phyloP scores from a whole-genome alignment of 2,113 vertebrate genomes.

The Burhinus oedicnemus region DNA sequence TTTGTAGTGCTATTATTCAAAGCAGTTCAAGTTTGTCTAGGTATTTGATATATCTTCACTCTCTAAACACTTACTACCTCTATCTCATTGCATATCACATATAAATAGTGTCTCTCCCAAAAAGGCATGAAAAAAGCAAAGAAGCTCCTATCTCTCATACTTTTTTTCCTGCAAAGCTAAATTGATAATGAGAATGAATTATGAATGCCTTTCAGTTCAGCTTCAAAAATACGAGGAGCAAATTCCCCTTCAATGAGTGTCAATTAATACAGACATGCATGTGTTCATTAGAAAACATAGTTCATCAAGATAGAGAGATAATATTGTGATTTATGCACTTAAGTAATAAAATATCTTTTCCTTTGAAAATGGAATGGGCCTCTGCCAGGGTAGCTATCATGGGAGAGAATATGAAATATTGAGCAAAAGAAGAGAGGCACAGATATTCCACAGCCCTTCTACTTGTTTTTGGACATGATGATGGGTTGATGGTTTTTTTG shows the following conservation, averaged over 20 bases:
- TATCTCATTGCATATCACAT: neutral
- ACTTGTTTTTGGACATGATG: neutral
- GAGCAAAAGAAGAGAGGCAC: neutral
- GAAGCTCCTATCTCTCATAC: neutral
- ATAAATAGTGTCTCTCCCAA: neutral
- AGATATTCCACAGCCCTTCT: neutral
- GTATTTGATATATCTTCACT: neutral
- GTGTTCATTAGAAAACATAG: conserved; percentile 7
- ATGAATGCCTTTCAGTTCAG: conserved; percentile 57
- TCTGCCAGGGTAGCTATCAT: neutral
- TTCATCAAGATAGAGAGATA: conserved; percentile 12
- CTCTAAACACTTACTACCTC: neutral
- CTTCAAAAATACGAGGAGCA: conserved; percentile 3
- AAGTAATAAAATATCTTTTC: neutral
- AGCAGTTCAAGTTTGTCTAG: neutral
- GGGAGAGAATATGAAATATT: neutral
- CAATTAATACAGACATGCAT: neutral
- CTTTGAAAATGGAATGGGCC: neutral
- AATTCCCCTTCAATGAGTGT: neutral
- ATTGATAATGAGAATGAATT: conserved; percentile 52
- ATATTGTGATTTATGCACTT: neutral
- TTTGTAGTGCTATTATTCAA: neutral
- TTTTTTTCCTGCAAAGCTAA: conserved; percentile 3
- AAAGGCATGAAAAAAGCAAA: conserved; percentile 8
- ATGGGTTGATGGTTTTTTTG: neutral